Evolutionary conservation across 2,888 invertebrate genomes (phyloP).

Genomic region (Panopea generosa): DNA sequence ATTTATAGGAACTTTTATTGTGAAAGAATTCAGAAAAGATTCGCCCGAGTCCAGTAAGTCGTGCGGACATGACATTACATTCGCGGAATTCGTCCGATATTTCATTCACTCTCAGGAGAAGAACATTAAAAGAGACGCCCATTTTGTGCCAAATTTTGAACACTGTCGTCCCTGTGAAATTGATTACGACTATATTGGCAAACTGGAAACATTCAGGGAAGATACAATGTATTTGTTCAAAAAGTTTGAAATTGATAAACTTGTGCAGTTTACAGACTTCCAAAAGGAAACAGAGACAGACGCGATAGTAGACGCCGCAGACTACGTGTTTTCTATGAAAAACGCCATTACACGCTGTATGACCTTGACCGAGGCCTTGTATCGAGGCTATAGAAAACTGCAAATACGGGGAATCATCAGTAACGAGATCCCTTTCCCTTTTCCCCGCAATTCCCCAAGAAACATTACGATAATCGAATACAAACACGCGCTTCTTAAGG

Average conservation of each 20-base stretch:
- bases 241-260: background rate
- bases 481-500: too few species aligned
- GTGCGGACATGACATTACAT: conserved; percentile 66
- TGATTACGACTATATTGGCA: background rate
- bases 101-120: background rate
- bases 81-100: conserved; percentile 53
- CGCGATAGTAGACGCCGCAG: background rate
- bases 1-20: conserved; percentile 44
- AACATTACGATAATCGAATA: background rate
- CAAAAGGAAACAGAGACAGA: background rate
- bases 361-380: background rate
- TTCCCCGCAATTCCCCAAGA: background rate
- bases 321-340: background rate
- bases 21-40: conserved; percentile 28
- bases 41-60: conserved; percentile 19
- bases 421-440: background rate
- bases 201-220: background rate
- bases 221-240: background rate
- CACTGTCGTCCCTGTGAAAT: background rate
- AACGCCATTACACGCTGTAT: background rate
- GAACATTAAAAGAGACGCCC: background rate
- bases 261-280: background rate
- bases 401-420: background rate
- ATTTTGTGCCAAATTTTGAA: background rate
- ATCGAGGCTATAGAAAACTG: background rate